Evolutionary conservation across 2,888 invertebrate species (phyloP).

Genomic region (Leistus spinibarbis): DNA sequence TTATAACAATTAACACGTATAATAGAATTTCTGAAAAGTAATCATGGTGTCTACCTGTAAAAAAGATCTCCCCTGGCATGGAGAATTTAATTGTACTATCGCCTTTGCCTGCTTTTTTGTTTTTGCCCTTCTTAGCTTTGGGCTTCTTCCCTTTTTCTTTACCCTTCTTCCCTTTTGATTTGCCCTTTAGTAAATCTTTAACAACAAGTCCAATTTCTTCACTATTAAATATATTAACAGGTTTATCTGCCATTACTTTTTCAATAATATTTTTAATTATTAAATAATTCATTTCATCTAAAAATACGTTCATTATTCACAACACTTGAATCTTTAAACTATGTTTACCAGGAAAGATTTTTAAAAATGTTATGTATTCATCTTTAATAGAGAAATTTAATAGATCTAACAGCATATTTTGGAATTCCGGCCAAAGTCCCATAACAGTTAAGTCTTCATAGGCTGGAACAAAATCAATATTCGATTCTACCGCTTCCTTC

Average conservation of each 20-base stretch:
- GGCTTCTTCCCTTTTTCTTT: constrained; percentile 30
- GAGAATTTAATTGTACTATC: constrained; percentile 35
- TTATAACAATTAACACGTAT: no score
- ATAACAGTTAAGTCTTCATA: constrained; percentile 26
- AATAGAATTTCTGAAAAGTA: no score
- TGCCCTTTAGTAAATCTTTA: constrained; percentile 19
- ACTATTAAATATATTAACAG: constrained; percentile 18
- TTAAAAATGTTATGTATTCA: constrained; percentile 1
- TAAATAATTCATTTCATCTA: not conserved
- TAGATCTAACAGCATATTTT: not conserved
- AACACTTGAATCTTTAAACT: not conserved
- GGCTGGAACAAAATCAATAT: constrained; percentile 39
- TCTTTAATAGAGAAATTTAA: constrained; percentile 19
- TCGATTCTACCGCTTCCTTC: constrained; percentile 40
- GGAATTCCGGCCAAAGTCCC: not conserved
- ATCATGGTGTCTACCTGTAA: no score
- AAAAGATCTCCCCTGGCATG: constrained; percentile 45
- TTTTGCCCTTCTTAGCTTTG: constrained; percentile 34
- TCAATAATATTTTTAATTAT: constrained; percentile 41
- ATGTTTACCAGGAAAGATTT: constrained; percentile 15
- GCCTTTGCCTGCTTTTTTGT: constrained; percentile 22
- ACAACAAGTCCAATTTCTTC: constrained; percentile 1
- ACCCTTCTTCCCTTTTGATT: constrained; percentile 9
- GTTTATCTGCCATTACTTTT: constrained; percentile 1
- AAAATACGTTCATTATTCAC: not conserved